phyloP scores from a whole-genome alignment of 2,888 invertebrate species.

The Polietes domitor region DNA sequence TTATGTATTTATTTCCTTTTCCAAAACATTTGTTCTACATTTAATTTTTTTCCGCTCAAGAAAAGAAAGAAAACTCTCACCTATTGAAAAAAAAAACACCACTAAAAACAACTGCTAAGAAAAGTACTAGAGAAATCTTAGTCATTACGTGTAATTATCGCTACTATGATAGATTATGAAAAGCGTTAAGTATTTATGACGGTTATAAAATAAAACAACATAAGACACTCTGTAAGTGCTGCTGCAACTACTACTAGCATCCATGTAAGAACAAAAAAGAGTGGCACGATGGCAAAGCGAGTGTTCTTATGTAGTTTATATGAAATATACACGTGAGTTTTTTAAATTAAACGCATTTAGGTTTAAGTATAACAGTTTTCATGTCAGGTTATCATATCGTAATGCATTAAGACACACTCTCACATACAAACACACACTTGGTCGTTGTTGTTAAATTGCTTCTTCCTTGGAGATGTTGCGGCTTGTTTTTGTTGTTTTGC shows the following conservation, averaged over 20 bases:
- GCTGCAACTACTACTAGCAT: neutral
- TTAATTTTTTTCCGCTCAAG: conserved; percentile 14
- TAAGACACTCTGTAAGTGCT: conserved; percentile 1
- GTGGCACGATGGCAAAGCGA: neutral
- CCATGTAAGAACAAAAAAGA: neutral
- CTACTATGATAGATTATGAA: conserved; percentile 52
- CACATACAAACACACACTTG: neutral
- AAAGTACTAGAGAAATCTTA: conserved; percentile 20
- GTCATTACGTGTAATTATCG: conserved; percentile 53
- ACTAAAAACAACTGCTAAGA: conserved; percentile 9
- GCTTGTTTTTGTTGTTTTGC: neutral
- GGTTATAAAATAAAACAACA: conserved; percentile 19
- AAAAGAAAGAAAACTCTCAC: neutral
- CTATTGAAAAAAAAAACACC: neutral
- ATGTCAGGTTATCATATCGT: conserved; percentile 27
- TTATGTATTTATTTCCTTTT: neutral
- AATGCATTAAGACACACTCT: conserved; percentile 12
- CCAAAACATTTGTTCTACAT: neutral
- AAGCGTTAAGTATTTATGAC: conserved; percentile 46
- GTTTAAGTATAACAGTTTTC: conserved; percentile 48
- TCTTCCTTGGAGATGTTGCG: neutral
- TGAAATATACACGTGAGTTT: conserved; percentile 18
- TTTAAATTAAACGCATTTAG: conserved; percentile 31
- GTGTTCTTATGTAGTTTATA: conserved; percentile 25
- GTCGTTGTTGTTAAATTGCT: conserved; percentile 15